A percentile compares a stretch with the other conserved stretches of the same genome.
Conservation (phyloP, 2,888 invertebrate genomes). For the Baronia brevicornis region DNA sequence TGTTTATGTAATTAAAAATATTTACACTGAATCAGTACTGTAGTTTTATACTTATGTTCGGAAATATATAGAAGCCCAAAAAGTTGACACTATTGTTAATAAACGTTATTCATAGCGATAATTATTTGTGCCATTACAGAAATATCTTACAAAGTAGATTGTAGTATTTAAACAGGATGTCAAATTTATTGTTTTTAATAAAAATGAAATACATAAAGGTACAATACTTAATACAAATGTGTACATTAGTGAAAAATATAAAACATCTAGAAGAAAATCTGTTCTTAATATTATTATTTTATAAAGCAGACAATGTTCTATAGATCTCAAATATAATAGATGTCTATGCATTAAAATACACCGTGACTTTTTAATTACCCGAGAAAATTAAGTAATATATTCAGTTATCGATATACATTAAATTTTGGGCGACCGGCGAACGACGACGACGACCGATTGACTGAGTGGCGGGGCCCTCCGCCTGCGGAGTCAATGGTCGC, state of each 20-base stretch:
- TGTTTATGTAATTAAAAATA: conserved; percentile 7
- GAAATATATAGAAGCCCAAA: conserved; percentile 2
- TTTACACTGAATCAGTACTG: background rate
- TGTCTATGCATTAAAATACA: too few species aligned
- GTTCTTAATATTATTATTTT: conserved; percentile 10
- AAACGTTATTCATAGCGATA: too few species aligned
- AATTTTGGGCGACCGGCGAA: too few species aligned
- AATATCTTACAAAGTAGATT: background rate
- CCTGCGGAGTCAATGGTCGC: too few species aligned
- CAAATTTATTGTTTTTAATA: conserved; percentile 18
- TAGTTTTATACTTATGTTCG: too few species aligned
- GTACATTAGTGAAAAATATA: conserved; percentile 43
- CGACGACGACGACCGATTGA: too few species aligned
- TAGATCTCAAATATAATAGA: conserved; percentile 1
- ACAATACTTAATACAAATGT: conserved; percentile 40
- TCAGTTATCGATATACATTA: too few species aligned
- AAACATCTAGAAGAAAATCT: conserved; percentile 23
- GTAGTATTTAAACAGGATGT: background rate
- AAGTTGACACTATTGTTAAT: conserved; percentile 3
- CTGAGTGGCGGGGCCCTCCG: too few species aligned
- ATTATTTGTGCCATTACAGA: too few species aligned
- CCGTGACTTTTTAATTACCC: too few species aligned
- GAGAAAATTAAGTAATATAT: too few species aligned
- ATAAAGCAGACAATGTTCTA: conserved; percentile 6
- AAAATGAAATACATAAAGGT: conserved; percentile 27